Conservation (phyloP, 2,113 vertebrate species). For the Egretta garzetta region DNA sequence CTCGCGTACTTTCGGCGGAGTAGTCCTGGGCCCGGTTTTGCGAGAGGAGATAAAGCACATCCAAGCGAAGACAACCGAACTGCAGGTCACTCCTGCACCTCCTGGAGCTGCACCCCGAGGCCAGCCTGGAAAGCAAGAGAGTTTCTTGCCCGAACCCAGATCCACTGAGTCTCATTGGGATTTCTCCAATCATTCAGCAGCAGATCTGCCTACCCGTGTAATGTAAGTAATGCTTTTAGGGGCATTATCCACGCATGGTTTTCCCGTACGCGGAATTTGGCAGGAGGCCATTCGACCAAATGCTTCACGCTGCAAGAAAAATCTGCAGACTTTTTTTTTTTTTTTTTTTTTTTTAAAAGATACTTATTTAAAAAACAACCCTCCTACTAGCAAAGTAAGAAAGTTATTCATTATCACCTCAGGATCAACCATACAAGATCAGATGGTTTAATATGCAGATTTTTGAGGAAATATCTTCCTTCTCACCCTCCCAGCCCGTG, state of each 20-base stretch:
- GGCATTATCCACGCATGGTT: constrained; percentile 34
- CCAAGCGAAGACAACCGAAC: neutral
- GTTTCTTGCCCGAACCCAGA: neutral
- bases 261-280: constrained; percentile 41
- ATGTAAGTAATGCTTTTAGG: constrained; percentile 37
- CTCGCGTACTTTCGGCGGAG: neutral
- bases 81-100: neutral
- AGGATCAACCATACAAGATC: neutral
- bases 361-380: neutral
- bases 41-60: neutral
- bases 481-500: neutral
- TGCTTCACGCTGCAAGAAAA: constrained; percentile 15
- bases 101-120: neutral
- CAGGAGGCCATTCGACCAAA: neutral
- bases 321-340: neutral
- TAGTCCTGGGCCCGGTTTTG: neutral
- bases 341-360: neutral
- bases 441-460: neutral
- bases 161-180: neutral
- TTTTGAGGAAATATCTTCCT: neutral
- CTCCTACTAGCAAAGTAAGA: neutral
- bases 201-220: neutral
- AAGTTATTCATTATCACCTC: neutral
- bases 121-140: neutral
- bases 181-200: neutral